A percentile compares a stretch with the other conserved stretches of the same genome.
These are phyloP conservation scores for Helicoverpa assulta DNA, from an alignment of 2,888 invertebrate genomes.

Conservation along the genomic window DNA sequence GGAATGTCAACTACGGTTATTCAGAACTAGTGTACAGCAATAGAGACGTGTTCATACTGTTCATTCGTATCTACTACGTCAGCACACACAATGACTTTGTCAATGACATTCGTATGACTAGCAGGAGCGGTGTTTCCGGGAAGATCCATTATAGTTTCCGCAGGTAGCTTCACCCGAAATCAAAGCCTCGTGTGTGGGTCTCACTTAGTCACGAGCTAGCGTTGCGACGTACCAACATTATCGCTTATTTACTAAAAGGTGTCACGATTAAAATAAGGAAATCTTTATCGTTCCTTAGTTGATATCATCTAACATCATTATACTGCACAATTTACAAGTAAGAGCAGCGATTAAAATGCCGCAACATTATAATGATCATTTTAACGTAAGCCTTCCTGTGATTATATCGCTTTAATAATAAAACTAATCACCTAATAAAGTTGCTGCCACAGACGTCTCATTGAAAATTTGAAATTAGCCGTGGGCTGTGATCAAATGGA, in stretches of 20 bases:
- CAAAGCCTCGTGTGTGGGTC: slow-evolving; percentile 39
- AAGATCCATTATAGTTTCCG: slow-evolving; percentile 65
- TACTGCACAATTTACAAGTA: slow-evolving; percentile 32
- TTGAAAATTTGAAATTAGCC: slow-evolving; percentile 87
- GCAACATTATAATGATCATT: slow-evolving; percentile 43
- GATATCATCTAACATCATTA: slow-evolving; percentile 47
- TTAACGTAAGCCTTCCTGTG: slow-evolving; percentile 35
- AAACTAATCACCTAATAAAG: slow-evolving; percentile 80
- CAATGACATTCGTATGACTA: slow-evolving; percentile 57
- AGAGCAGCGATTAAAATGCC: slow-evolving; percentile 46
- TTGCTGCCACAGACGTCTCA: slow-evolving; percentile 82
- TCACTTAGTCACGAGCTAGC: slow-evolving; percentile 45
- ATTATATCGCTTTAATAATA: slow-evolving; percentile 63
- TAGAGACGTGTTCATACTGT: slow-evolving; percentile 11
- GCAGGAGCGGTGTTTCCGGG: slow-evolving; percentile 67
- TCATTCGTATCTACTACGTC: slow-evolving; percentile 19
- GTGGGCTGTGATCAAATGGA: slow-evolving; percentile 87
- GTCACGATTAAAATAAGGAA: slow-evolving; percentile 44
- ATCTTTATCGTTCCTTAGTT: slow-evolving; percentile 40
- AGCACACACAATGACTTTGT: slow-evolving; percentile 64
- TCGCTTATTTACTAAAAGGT: slow-evolving; percentile 30
- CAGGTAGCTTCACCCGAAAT: slow-evolving; percentile 51
- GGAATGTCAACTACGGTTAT: slow-evolving; percentile 17
- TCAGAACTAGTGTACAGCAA: slow-evolving; percentile 8
- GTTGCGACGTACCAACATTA: slow-evolving; percentile 29